These are phyloP conservation scores for Novumbra hubbsi DNA, from an alignment of 2,797 vertebrate genomes.

Conservation along the genomic window DNA sequence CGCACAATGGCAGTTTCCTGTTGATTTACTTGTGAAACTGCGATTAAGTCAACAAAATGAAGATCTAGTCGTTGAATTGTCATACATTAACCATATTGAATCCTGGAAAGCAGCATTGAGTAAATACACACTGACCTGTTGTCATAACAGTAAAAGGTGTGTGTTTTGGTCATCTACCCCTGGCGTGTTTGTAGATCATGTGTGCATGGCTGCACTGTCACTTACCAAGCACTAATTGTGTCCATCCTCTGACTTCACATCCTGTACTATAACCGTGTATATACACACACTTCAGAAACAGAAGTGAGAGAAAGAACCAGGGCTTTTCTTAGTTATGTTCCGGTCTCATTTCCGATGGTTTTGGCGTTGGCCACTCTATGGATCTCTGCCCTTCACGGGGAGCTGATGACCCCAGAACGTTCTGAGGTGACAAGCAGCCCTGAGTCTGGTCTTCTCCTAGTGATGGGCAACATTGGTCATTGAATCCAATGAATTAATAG, in stretches of 20 bases:
- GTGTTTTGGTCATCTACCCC: not conserved
- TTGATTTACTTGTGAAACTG: not conserved
- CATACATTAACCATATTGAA: constrained; percentile 15
- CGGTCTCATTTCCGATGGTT: not conserved
- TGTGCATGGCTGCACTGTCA: constrained; percentile 2
- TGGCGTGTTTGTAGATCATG: constrained; percentile 5
- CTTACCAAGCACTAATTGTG: not conserved
- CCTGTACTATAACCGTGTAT: not conserved
- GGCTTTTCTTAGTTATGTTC: not conserved
- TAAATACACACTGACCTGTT: not conserved
- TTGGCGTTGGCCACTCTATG: not conserved
- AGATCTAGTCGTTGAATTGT: constrained; percentile 1
- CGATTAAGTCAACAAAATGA: constrained; percentile 17
- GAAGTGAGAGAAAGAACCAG: not conserved
- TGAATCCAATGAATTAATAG: not conserved
- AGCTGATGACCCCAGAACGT: constrained; percentile 1
- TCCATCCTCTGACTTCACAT: not conserved
- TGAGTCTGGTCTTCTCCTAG: constrained; percentile 33
- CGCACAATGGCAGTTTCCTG: constrained; percentile 1
- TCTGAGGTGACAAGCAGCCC: constrained; percentile 7
- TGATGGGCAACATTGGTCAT: not conserved
- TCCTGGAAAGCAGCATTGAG: not conserved
- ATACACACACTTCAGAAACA: not conserved
- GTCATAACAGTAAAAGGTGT: not conserved
- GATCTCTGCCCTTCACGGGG: constrained; percentile 48